Conservation (phyloP, 2,888 invertebrate genomes). For the Ypsolopha scabrella region DNA sequence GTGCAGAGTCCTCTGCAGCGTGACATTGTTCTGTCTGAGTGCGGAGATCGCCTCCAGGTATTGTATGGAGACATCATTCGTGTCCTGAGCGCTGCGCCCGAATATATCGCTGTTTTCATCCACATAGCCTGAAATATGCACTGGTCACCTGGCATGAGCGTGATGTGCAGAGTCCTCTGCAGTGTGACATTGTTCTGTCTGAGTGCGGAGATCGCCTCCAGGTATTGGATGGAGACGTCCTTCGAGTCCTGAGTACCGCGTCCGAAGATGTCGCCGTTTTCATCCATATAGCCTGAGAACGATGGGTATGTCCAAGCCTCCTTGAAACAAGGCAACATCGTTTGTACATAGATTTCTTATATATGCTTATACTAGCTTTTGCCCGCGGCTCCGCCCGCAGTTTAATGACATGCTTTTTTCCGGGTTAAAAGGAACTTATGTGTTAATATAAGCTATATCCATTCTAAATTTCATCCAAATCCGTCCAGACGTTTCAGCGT, state of each 20-base stretch:
- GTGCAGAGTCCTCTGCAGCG: slow-evolving; percentile 17
- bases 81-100: slow-evolving; percentile 87
- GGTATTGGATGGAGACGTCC: too few species aligned
- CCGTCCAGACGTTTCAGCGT: too few species aligned
- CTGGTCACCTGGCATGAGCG: slow-evolving; percentile 41
- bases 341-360: too few species aligned
- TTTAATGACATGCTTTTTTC: too few species aligned
- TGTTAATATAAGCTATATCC: too few species aligned
- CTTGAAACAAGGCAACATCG: slow-evolving; percentile 39
- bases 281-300: slow-evolving; percentile 85
- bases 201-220: slow-evolving; percentile 73
- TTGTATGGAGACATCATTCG: slow-evolving; percentile 71
- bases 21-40: too few species aligned
- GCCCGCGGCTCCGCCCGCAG: too few species aligned
- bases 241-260: slow-evolving; percentile 88
- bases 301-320: slow-evolving; percentile 90
- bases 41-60: slow-evolving; percentile 41
- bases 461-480: too few species aligned
- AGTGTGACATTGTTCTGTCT: slow-evolving; percentile 42
- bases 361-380: too few species aligned
- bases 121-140: slow-evolving; percentile 39
- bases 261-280: slow-evolving; percentile 84
- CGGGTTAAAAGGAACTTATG: too few species aligned
- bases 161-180: slow-evolving; percentile 52
- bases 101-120: slow-evolving; percentile 86